Evolutionary conservation across 2,888 invertebrate genomes (phyloP), one percentile per base, ranked within the genome.

Genomic region (Eristalinus aeneus): DNA sequence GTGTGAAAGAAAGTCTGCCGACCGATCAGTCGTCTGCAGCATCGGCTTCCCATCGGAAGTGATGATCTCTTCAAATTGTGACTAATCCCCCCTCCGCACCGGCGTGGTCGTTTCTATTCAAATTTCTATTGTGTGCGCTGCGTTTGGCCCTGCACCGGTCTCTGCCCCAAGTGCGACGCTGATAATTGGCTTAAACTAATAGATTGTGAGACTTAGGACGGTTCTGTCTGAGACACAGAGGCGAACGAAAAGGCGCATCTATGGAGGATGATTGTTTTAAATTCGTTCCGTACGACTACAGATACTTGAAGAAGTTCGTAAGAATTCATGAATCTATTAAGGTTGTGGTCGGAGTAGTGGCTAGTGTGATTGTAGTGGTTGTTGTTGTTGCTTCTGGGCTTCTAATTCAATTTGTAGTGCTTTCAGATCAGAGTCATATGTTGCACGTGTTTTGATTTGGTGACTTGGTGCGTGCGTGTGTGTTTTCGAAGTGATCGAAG

Each of bases 221-320:
- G 34, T 34, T 27, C 27, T 27, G 27, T 34, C 34, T 9, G 23
- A 58, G 39, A 12, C 11, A 61, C 36, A 34, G n/a, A 63, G 9
- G 12, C 31, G 9, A 63, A 58, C 10, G 2, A 46, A n/a, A 64
- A 76, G 68, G 54, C 86, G 71, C 79, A 77, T 89, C 88, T 89
- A 91, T 91, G 91, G 91, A 90, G 90, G 89, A 91, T 91, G 90
- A 91, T 89, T 91, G 89, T 89, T 91, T 90, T 88, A 90, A 90
- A 83, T 91, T 90, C 88, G 89, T 91, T 88, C 91, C 91, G 58
- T 91, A 90, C 89, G 91, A 91, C 89, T 89, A 90, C 89, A 90
- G 91, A 89, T 90, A 91, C 89, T 89, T 91, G 83, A 91, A 92
- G 89, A 92, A 89, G 91, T 92, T 90, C 89, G 92, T 92, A 91